Evolutionary conservation across 2,888 invertebrate genomes (phyloP), one percentile per base, ranked within the genome.

Genomic region (Balanococcus diminutus): DNA sequence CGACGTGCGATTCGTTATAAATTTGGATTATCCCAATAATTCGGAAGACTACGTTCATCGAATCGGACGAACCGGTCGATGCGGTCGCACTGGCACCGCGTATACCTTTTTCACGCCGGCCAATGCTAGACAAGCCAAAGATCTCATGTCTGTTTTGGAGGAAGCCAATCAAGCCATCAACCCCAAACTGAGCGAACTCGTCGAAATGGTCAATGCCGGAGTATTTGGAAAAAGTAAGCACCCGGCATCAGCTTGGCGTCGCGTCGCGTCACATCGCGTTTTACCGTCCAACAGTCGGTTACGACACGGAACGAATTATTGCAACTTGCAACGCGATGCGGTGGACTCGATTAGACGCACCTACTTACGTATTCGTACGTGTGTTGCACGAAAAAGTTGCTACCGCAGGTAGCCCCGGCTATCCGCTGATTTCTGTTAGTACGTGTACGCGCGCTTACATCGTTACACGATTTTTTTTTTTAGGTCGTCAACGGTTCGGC

Each of bases 1-100:
- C 90, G 98, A 99, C 92, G 98, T 98, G 90, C 98, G 98, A 92
- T 98, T 96, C 93, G 98, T 99, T 89, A 97, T 99, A 92, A 99
- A 98, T 93, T 98, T 95, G 92, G 98, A 98, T 91, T 98, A 98
- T 91, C 98, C 98, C 86, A 96, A 96, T 90, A 96, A 96, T 90
- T 97, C 97, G 2, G 98, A 98, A 91, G 98, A 98, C 91, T 98
- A 98, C 91, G 97, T 98, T 25, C 97, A 97, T 90, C 95, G 98
- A 88, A 99, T 98, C 90, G 98, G 98, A 39, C 94, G 98, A 88
- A 98, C 98, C 42, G 98, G 97, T 81, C 94, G 98, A 86, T 95
- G 96, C 39, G 95, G 95, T 89, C 95, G 96, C 89, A 97, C 96
- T 67, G 98, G 97, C 88, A 98, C 98, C 1, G 98, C 98, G 0